phyloP scores from a whole-genome alignment of 2,888 invertebrate species.

The Cyrtodaria siliqua region DNA sequence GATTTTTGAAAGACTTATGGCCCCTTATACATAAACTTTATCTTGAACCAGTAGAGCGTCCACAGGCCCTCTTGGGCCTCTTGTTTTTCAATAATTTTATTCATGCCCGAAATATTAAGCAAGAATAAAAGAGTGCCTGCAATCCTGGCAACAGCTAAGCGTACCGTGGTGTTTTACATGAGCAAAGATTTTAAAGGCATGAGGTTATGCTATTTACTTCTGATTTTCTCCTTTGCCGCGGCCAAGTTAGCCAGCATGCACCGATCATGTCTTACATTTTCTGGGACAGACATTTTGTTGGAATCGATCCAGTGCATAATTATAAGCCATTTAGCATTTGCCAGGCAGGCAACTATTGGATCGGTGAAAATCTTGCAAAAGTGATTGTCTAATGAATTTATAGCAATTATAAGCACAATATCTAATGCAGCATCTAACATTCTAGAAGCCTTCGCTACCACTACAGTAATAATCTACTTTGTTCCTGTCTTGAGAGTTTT shows the following conservation, averaged over 20 bases:
- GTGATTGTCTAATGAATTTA: too few species aligned
- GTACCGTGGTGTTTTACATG: conserved; percentile 21
- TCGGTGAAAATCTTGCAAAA: conserved; percentile 31
- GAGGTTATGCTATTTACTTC: conserved; percentile 17
- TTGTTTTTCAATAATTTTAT: conserved; percentile 5
- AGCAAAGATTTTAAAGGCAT: conserved; percentile 24
- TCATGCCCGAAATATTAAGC: conserved; percentile 28
- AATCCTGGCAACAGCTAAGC: conserved; percentile 5
- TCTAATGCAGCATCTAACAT: conserved; percentile 44
- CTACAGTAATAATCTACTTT: conserved; percentile 21
- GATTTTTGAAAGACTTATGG: too few species aligned
- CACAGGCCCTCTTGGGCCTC: too few species aligned
- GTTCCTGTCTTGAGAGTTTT: conserved; percentile 23
- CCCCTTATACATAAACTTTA: too few species aligned
- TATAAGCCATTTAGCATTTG: conserved; percentile 39
- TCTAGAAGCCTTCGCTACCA: conserved; percentile 24
- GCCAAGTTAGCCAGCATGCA: conserved; percentile 8
- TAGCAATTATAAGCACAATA: too few species aligned
- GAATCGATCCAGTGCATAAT: conserved; percentile 42
- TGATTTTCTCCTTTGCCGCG: conserved; percentile 16
- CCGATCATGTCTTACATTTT: conserved; percentile 32
- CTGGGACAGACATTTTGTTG: conserved; percentile 62
- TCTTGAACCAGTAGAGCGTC: too few species aligned
- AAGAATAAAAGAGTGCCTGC: conserved; percentile 8
- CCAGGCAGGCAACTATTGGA: conserved; percentile 7